phyloP scores from a whole-genome alignment of 2,113 vertebrate species.

The Chloebia gouldiae region DNA sequence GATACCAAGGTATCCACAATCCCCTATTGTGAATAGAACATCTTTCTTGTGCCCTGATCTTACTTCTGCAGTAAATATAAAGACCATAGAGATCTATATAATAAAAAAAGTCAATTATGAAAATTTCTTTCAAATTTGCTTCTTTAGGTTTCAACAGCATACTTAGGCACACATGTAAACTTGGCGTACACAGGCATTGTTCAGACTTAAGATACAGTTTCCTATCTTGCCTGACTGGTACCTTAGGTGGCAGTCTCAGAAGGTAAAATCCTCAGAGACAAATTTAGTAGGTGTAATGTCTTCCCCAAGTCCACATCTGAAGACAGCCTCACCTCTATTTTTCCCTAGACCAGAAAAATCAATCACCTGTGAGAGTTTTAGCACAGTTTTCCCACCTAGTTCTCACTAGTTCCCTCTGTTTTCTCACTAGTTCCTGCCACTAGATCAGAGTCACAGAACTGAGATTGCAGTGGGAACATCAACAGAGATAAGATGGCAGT shows the following conservation, averaged over 20 bases:
- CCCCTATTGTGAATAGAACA: accelerated
- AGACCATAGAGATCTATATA: neutral
- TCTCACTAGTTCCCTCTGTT: neutral
- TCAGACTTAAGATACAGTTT: neutral
- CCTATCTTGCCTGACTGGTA: neutral
- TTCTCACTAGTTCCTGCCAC: neutral
- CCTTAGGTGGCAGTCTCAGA: neutral
- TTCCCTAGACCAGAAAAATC: neutral
- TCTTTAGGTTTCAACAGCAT: neutral
- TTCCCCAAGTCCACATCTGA: neutral
- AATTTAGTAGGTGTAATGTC: neutral
- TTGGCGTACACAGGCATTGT: neutral
- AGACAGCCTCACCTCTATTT: accelerated
- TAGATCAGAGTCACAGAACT: neutral
- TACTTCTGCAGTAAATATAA: neutral
- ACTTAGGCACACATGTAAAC: neutral
- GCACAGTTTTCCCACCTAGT: neutral
- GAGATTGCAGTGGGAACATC: neutral
- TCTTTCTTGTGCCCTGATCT: neutral
- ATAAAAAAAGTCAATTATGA: neutral
- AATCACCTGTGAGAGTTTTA: neutral
- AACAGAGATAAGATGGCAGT: neutral
- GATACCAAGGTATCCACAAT: neutral
- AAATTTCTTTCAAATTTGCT: neutral
- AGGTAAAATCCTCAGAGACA: neutral